Evolutionary conservation across 2,888 invertebrate genomes (phyloP).

Genomic region (Sarcophaga subvicina): DNA sequence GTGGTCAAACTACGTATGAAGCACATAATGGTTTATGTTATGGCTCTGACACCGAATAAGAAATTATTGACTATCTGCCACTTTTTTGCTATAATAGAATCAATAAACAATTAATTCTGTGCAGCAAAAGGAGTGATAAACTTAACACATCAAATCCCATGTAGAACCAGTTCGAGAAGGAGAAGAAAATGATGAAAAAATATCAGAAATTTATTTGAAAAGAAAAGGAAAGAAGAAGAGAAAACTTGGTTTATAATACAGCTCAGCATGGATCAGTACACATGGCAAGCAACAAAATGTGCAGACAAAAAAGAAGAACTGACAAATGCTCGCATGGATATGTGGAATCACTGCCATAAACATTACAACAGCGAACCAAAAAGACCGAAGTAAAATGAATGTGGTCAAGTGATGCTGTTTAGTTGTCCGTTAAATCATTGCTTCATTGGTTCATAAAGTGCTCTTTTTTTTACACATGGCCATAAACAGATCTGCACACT

Average conservation of each 20-base stretch:
- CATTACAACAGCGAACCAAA: not conserved
- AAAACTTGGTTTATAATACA: conserved; percentile 24
- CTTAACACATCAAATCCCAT: no score
- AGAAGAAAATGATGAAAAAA: conserved; percentile 27
- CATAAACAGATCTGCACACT: no score
- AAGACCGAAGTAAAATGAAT: conserved; percentile 19
- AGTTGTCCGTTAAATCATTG: conserved; percentile 39
- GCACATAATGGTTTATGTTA: no score
- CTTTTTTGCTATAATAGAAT: no score
- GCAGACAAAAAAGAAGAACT: not conserved
- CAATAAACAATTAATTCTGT: no score
- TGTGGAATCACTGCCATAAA: not conserved
- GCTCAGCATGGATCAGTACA: not conserved
- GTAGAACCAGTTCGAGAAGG: conserved; percentile 22
- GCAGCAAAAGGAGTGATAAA: no score
- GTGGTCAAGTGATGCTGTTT: conserved; percentile 41
- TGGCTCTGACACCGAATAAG: no score
- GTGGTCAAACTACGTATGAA: no score
- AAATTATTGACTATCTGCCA: no score
- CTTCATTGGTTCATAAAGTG: conserved; percentile 44
- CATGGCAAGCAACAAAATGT: no score
- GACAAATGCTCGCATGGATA: not conserved
- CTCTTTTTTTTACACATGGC: conserved; percentile 6
- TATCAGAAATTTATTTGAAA: conserved; percentile 10
- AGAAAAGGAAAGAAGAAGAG: not conserved